phyloP scores from a whole-genome alignment of 2,797 vertebrate species.

The Luscinia luscinia region DNA sequence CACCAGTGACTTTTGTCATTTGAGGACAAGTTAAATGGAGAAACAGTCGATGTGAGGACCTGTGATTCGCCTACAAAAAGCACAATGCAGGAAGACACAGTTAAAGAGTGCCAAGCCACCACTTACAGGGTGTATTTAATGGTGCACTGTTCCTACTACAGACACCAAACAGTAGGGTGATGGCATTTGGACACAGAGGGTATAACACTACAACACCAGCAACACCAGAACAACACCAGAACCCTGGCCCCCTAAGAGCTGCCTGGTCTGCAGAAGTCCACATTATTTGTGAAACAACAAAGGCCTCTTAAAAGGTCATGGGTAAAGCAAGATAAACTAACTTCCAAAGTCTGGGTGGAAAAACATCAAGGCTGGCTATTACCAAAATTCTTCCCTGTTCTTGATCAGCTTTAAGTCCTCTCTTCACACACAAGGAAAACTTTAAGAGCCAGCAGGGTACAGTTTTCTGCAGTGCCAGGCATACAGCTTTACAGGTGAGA shows the following conservation, averaged over 20 bases:
- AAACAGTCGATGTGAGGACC: not conserved
- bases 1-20: conserved; percentile 34
- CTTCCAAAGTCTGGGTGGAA: not conserved
- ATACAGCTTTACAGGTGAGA: not conserved
- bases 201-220: not conserved
- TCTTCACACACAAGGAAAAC: not conserved
- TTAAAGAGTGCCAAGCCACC: not conserved
- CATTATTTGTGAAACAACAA: not conserved
- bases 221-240: not conserved
- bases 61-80: not conserved
- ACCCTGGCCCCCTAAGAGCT: not conserved
- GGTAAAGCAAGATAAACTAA: not conserved
- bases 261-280: not conserved
- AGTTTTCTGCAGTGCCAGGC: not conserved
- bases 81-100: not conserved
- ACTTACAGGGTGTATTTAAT: not conserved
- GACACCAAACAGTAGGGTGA: not conserved
- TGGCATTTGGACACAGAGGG: not conserved
- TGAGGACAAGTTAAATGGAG: conserved; percentile 36
- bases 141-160: not conserved
- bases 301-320: not conserved
- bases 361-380: not conserved
- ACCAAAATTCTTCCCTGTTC: not conserved
- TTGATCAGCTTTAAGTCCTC: not conserved
- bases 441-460: not conserved